Conservation (phyloP, 2,797 vertebrate species). For the Anas capensis region DNA sequence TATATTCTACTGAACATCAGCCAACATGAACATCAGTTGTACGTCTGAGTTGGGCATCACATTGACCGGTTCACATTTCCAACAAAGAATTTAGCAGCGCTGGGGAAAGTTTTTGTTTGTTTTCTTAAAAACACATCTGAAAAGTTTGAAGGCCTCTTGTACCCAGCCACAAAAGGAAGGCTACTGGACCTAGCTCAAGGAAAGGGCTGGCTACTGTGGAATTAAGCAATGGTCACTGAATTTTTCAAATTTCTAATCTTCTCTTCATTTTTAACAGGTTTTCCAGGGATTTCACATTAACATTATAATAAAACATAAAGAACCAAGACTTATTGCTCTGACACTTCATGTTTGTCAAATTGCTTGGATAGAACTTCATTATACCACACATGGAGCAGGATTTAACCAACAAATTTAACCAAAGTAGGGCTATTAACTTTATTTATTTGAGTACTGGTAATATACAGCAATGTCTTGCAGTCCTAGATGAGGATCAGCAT, state of each 20-base stretch:
- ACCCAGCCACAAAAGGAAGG: neutral
- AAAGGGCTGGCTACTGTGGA: neutral
- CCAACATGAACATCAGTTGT: neutral
- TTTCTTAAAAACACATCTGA: neutral
- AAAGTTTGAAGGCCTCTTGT: neutral
- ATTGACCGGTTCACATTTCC: fast-evolving
- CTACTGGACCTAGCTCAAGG: neutral
- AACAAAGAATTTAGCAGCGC: neutral
- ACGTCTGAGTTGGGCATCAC: neutral
- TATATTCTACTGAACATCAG: neutral
- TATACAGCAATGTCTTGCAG: neutral
- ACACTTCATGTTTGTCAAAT: neutral
- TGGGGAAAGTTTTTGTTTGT: neutral
- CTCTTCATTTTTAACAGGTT: neutral
- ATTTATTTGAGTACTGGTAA: too few relatives aligned
- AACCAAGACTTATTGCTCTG: neutral
- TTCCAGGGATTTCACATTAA: neutral
- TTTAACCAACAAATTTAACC: neutral
- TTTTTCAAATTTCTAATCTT: neutral
- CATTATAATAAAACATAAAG: neutral
- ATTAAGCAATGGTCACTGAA: neutral
- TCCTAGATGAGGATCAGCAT: neutral
- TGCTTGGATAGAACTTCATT: neutral
- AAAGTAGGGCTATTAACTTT: neutral
- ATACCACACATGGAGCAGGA: neutral